A percentile compares a stretch with the other conserved stretches of the same genome.
Conservation (phyloP, 2,113 vertebrate genomes). For the Tupaia chinensis region DNA sequence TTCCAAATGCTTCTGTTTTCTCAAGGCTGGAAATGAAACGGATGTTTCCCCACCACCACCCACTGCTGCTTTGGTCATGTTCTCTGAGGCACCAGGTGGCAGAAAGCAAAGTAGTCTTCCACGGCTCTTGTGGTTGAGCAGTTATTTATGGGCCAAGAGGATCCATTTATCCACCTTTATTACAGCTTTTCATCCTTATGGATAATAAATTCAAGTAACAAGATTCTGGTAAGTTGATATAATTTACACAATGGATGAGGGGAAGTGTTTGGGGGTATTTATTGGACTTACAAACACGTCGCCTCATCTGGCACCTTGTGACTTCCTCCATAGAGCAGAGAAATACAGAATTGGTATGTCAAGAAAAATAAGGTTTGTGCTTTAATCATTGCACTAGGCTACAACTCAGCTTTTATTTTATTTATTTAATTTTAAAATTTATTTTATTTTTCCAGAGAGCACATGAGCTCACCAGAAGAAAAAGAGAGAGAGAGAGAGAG, state of each 20-base stretch:
- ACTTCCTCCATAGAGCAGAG: slow-evolving; percentile 28
- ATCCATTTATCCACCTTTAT: slow-evolving; percentile 66
- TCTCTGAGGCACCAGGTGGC: slow-evolving; percentile 74
- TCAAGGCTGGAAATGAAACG: slow-evolving; percentile 64
- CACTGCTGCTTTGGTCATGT: slow-evolving; percentile 75
- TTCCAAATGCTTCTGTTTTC: slow-evolving; percentile 74
- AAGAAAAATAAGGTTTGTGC: slow-evolving; percentile 5
- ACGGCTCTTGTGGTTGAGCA: slow-evolving; percentile 43
- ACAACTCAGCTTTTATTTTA: too few species aligned
- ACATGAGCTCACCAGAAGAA: too few species aligned
- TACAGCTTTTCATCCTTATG: slow-evolving; percentile 70
- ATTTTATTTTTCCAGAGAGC: too few species aligned
- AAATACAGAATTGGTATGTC: not conserved
- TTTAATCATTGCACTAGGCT: slow-evolving; percentile 39
- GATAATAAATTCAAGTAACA: slow-evolving; percentile 67
- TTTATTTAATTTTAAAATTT: too few species aligned
- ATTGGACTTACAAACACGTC: not conserved
- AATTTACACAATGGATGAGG: slow-evolving; percentile 66
- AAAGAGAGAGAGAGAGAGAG: too few species aligned
- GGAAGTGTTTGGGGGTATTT: slow-evolving; percentile 60
- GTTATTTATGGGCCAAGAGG: slow-evolving; percentile 70
- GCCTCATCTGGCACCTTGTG: slow-evolving; percentile 18
- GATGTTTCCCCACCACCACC: slow-evolving; percentile 75
- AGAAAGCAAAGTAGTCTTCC: slow-evolving; percentile 63
- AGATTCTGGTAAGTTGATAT: slow-evolving; percentile 45